A percentile compares a stretch with the other conserved stretches of the same genome.
These are phyloP conservation scores for Eremophila alpestris DNA, from an alignment of 2,797 vertebrate species.

Conservation along the genomic window DNA sequence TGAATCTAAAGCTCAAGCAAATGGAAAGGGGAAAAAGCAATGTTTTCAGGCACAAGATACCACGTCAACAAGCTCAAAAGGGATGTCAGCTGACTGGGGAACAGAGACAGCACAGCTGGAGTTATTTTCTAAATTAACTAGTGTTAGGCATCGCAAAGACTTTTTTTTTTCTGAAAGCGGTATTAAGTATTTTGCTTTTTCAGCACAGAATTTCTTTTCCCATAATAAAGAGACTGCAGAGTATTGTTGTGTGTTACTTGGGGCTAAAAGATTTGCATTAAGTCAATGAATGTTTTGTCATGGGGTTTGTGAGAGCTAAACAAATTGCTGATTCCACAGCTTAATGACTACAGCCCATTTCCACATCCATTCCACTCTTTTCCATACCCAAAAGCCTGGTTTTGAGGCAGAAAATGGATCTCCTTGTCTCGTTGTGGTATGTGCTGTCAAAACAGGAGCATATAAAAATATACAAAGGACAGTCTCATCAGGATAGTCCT, in stretches of 20 bases:
- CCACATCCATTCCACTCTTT: not conserved
- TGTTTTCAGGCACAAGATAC: not conserved
- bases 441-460: not conserved
- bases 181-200: conserved; percentile 19
- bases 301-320: not conserved
- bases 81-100: not conserved
- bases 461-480: not conserved
- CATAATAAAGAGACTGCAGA: not conserved
- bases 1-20: conserved; percentile 5
- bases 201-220: not conserved
- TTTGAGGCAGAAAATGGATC: not conserved
- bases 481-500: not conserved
- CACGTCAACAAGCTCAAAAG: not conserved
- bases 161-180: not conserved
- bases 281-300: conserved; percentile 13
- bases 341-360: not conserved
- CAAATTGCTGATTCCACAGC: not conserved
- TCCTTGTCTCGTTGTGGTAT: not conserved
- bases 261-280: conserved; percentile 17
- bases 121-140: conserved; percentile 40
- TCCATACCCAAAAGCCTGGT: not conserved
- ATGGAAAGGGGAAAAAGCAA: not conserved
- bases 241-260: not conserved
- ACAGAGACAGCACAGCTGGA: not conserved
- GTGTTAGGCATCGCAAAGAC: not conserved